Evolutionary conservation across 2,888 invertebrate species (phyloP).

Genomic region (Idaea aversata): DNA sequence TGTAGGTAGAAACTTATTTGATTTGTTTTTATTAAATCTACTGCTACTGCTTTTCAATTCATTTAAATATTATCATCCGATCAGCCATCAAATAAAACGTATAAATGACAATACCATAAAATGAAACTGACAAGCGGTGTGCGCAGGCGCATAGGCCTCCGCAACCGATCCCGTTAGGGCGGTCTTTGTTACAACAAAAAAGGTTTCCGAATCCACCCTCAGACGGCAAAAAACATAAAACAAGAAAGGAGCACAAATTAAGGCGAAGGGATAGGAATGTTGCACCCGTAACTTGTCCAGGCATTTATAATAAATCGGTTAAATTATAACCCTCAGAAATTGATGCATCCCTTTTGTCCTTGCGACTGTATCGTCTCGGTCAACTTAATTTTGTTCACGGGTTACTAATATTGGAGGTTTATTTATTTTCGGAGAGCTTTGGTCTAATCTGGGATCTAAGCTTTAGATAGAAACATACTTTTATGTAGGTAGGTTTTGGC

Average conservation of each 20-base stretch:
- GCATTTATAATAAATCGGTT: slow-evolving; percentile 50
- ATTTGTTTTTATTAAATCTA: background rate
- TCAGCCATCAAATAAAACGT: slow-evolving; percentile 27
- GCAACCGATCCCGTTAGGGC: slow-evolving; percentile 67
- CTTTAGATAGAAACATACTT: background rate
- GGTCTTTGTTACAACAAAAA: slow-evolving; percentile 68
- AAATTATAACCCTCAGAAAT: slow-evolving; percentile 45
- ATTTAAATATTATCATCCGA: slow-evolving; percentile 8
- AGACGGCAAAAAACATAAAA: slow-evolving; percentile 69
- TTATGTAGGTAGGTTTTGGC: background rate
- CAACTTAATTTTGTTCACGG: background rate
- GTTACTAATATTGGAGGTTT: background rate
- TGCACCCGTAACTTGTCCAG: slow-evolving; percentile 66
- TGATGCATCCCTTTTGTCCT: slow-evolving; percentile 39
- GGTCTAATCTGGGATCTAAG: background rate
- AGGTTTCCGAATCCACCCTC: slow-evolving; percentile 61
- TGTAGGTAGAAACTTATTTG: too few relatives aligned
- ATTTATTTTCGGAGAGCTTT: background rate
- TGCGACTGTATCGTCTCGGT: slow-evolving; percentile 7
- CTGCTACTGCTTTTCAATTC: background rate
- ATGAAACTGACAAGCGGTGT: slow-evolving; percentile 31
- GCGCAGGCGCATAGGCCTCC: slow-evolving; percentile 39
- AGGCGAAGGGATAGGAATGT: slow-evolving; percentile 68
- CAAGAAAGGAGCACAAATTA: slow-evolving; percentile 75
- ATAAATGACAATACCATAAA: slow-evolving; percentile 24